Percentiles rank a stretch among this genome's conserved stretches.
These are phyloP conservation scores for Drosophila lacicola DNA, from an alignment of 2,888 invertebrate species.

Conservation along the genomic window DNA sequence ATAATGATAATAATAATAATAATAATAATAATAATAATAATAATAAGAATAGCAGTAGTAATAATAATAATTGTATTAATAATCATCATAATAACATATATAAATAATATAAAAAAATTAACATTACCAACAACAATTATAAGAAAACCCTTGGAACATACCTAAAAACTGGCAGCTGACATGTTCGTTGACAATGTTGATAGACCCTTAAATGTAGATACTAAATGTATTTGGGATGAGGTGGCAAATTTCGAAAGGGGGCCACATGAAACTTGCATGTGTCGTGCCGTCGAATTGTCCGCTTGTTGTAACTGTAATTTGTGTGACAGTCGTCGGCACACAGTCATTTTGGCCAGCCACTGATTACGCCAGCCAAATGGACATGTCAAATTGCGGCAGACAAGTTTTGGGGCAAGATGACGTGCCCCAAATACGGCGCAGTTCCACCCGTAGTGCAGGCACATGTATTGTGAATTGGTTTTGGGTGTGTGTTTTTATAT, in stretches of 20 bases:
- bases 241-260: conserved; percentile 16
- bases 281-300: conserved; percentile 2
- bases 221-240: conserved; percentile 33
- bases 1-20: no score
- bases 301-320: conserved; percentile 60
- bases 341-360: conserved; percentile 63
- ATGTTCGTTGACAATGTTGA: no score
- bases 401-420: conserved; percentile 21
- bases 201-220: background rate
- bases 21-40: background rate
- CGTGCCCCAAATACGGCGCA: background rate
- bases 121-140: no score
- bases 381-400: conserved; percentile 64
- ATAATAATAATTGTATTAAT: background rate
- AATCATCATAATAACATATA: background rate
- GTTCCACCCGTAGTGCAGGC: conserved; percentile 3
- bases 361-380: conserved; percentile 70
- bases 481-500: conserved; percentile 18
- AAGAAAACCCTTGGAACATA: no score
- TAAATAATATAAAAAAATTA: no score
- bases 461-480: background rate
- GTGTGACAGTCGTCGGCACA: conserved; percentile 53
- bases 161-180: no score
- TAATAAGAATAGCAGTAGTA: background rate
- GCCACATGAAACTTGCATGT: conserved; percentile 67